phyloP scores from a whole-genome alignment of 2,113 vertebrate species.

The Ibidorhyncha struthersii region DNA sequence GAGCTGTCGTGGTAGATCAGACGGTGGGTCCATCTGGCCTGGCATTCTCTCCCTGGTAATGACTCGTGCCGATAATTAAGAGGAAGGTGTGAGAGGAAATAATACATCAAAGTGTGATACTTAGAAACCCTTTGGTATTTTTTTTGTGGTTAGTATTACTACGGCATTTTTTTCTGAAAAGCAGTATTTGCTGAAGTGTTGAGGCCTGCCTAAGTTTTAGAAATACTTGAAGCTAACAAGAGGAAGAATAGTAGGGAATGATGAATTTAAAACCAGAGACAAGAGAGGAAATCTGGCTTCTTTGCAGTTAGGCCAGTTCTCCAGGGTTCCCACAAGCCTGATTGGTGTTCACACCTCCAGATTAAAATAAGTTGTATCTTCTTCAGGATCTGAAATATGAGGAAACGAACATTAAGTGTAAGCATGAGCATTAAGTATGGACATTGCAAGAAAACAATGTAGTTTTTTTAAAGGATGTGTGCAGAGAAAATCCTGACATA shows the following conservation, averaged over 20 bases:
- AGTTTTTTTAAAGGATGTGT: neutral
- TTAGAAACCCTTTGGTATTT: neutral
- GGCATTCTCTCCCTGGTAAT: neutral
- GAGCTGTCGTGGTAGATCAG: accelerated
- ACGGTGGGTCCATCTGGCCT: neutral
- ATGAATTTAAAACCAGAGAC: neutral
- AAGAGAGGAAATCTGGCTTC: neutral
- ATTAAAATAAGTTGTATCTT: neutral
- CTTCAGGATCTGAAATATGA: neutral
- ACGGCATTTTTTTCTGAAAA: neutral
- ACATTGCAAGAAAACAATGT: neutral
- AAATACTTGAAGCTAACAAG: neutral
- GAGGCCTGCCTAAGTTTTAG: neutral
- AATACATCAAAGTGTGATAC: accelerated
- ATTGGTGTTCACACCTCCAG: accelerated
- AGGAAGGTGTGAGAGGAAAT: neutral
- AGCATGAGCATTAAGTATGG: neutral
- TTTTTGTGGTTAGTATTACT: neutral
- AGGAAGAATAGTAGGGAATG: neutral
- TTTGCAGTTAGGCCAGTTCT: neutral
- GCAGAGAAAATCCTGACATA: neutral
- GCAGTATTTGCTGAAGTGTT: neutral
- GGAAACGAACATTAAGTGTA: neutral
- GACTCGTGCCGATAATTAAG: neutral
- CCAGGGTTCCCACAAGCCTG: neutral